Evolutionary conservation across 2,113 vertebrate genomes (phyloP), one percentile per base, ranked within the genome.

Genomic region (Phylloscopus trochiloides): DNA sequence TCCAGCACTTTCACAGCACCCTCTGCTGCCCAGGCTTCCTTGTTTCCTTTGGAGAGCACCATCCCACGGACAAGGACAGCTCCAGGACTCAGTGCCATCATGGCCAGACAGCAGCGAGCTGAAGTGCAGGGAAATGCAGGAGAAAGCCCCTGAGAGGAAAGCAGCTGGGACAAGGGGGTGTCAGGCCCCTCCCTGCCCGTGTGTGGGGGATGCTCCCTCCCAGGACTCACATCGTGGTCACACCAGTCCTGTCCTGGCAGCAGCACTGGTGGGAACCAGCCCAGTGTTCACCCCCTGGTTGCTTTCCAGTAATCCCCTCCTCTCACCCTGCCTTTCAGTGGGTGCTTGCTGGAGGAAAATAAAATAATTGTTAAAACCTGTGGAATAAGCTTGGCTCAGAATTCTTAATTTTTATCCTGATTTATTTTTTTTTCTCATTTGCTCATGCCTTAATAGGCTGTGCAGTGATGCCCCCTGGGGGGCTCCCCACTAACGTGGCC

Each of bases 161-260:
- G 61, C 5, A 12, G 45, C 7, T 45, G 4, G 8, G n/a, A 31
- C 51, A 66, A 66, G 51, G 25, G 14, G 51, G 12, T 63, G 24
- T n/a, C 75, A 14, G 72, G 63, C 32, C 9, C 14, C 19, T 63
- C 21, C 21, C 9, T n/a, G 36, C 32, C 40, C 3, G 0, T 12
- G 16, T 1, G 9, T 17, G 42, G 36, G 10, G 36, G 57, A 55
- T 1, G 10, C 3, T 50, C 45, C 17, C 19, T 26, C 24, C 52
- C 1, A 1, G 51, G 26, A 12, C 19, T 36, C 22, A 1, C 25
- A 8, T 1, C 1, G 0, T 13, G 51, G 11, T 31, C 50, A 24
- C 45, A 8, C 32, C 34, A 42, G 13, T 22, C 32, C 58, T 47
- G 34, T 31, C 5, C 40, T 2, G 3, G 10, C 26, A 50, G 40